Evolutionary conservation across 23 tunicate species (phyloP), one percentile per base, ranked within the genome.

Genomic region (Diplosoma virens): DNA sequence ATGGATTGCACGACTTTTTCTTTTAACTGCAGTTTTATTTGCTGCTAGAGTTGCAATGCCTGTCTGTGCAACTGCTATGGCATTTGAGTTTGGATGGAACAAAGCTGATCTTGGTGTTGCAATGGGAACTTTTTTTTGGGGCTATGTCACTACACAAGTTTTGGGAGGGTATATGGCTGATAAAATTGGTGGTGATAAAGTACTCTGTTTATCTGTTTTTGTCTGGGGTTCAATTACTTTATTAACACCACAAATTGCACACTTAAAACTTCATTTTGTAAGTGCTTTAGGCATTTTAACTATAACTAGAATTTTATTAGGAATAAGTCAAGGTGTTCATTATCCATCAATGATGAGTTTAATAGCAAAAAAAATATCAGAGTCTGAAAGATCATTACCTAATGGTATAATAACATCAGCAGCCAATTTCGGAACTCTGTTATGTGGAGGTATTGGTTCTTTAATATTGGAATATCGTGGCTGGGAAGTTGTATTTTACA

Each of bases 61-160:
- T n/a, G 97, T 92, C 1, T 92, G 97, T 67, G 97, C 97, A 21
- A 37, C 81, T 0, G 81, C 92, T 0, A 85, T 92, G 76, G 71
- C 97, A 17, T 53, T 85, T 52, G 85, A 92, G 52, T 92, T 85
- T 60, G 87, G 84, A 6, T 92, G 97, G 97, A 82, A 92, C 64
- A 92, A 92, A 61, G 90, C 85, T 9, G 84, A 85, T 47, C 79
- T 92, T 2, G 97, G 97, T 21, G 89, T 86, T 25, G 92, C 88
- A 33, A 92, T 92, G 97, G 97, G 97, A 21, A 81, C 94, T 14
- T 92, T 92, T 58, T 92, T 92, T 48, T 92, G 97, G 97, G 97
- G 97, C 30, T 92, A 92, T 76, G 77, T 89, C 0, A 92, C 87
- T 46, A 92, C 97, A 1, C 97, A 92, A 81, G 70, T 92, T 16